Evolutionary conservation across 2,113 vertebrate genomes (phyloP).

Genomic region (Parus major): DNA sequence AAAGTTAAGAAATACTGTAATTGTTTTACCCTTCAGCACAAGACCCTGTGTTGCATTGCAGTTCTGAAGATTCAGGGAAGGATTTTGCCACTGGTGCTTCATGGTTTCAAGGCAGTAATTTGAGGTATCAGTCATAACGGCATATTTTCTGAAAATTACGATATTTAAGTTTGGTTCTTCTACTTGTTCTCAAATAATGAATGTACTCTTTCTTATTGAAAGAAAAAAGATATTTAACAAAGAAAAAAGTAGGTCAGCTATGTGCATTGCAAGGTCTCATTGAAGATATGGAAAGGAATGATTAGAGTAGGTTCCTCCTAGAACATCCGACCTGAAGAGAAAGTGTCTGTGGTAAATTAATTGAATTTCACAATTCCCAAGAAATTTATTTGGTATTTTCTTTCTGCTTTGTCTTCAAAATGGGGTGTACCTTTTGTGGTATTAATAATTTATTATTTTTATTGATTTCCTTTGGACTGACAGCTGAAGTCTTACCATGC

Average conservation of each 20-base stretch:
- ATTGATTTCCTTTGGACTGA: background rate
- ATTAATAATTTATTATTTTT: background rate
- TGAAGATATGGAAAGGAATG: background rate
- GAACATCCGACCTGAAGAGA: background rate
- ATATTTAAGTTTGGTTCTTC: background rate
- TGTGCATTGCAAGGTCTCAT: background rate
- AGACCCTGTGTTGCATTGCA: background rate
- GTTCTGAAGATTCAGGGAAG: background rate
- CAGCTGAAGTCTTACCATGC: background rate
- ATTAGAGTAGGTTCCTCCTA: background rate
- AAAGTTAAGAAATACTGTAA: background rate
- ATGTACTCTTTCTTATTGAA: background rate
- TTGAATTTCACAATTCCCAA: background rate
- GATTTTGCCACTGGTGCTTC: background rate
- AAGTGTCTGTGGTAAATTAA: background rate
- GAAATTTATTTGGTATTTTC: background rate
- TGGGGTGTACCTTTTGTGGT: background rate
- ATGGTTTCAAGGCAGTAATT: background rate
- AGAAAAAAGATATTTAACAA: background rate
- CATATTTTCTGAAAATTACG: background rate
- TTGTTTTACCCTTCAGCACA: background rate
- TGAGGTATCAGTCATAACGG: background rate
- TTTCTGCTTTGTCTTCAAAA: background rate
- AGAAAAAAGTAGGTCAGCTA: background rate
- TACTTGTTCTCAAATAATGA: background rate